Evolutionary conservation across 2,888 invertebrate genomes (phyloP), one percentile per base, ranked within the genome.

Genomic region (Philopedon plagiatum): DNA sequence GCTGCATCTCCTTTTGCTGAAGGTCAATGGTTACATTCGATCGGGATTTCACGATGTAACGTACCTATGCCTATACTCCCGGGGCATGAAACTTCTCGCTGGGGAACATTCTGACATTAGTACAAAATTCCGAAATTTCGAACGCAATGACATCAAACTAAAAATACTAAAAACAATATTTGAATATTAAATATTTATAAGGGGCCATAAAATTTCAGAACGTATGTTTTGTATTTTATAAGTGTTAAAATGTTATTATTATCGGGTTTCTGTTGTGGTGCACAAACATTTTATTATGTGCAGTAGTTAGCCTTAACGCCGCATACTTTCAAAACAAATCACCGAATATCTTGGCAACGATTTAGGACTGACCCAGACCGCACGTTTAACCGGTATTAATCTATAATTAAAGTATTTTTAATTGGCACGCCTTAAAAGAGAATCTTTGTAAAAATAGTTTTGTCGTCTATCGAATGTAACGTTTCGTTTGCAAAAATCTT

Each of bases 381-480:
- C 68, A 76, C 62, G 73, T 75, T 71, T 69, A 62, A 73, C 73
- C 78, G 49, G 76, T 77, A 79, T 80, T 79, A 77, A 80, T 79
- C 81, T 81, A 81, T 81, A 81, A 81, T 81, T 81, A 81, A 80
- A 73, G 2, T 63, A 65, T 80, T 67, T 78, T 64, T 74, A 79
- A 79, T 81, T 81, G 80, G 80, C 81, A 81, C 77, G 70, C 75
- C 75, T 75, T 76, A 76, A 78, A 78, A 78, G 77, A 71, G 76
- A 76, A 76, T 71, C 66, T 70, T 71, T 78, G 76, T 74, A 74
- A 77, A 76, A 54, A 21, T 51, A 49, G 15, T 37, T 51, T 15
- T 29, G 19, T 18, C n/a, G 51, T 15, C 29, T 54, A 29, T 8
- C 18, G 15, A 5, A 54, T 26, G 29, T 4, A 54, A 15, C 15